Evolutionary conservation across 2,113 vertebrate genomes (phyloP).

Genomic region (Paradoxurus hermaphroditus): DNA sequence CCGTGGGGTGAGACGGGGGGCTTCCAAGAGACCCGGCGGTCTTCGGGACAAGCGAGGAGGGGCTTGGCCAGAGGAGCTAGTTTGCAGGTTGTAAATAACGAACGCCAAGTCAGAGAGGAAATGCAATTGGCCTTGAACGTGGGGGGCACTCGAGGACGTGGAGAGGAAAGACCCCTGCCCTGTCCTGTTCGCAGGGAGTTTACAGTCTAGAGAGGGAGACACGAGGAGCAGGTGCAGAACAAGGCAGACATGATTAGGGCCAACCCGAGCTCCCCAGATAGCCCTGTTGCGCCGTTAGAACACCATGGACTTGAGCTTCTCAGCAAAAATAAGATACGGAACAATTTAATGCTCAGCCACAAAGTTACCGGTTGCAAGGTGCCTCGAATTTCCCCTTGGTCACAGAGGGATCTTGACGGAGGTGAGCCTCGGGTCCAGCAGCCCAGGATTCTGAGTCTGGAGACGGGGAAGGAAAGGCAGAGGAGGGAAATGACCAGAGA

Average conservation of each 20-base stretch:
- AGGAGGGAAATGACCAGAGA: neutral
- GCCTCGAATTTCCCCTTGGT: neutral
- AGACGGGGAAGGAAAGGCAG: neutral
- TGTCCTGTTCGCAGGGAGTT: neutral
- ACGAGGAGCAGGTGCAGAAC: neutral
- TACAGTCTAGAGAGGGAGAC: neutral
- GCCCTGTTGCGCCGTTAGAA: fast-evolving
- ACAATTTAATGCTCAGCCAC: neutral
- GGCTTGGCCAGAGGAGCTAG: neutral
- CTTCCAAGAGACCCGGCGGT: neutral
- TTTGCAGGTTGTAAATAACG: neutral
- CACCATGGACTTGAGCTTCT: too few species aligned
- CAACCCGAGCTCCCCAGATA: fast-evolving
- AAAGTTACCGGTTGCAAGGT: fast-evolving
- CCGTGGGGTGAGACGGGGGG: neutral
- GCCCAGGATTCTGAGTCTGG: neutral
- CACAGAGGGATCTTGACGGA: neutral
- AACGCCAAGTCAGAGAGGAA: neutral
- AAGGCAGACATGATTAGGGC: fast-evolving
- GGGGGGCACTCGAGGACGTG: fast-evolving
- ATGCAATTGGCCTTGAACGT: neutral
- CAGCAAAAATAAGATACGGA: neutral
- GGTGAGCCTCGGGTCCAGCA: fast-evolving
- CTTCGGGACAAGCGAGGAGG: neutral
- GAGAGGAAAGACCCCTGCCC: neutral